phyloP scores from a whole-genome alignment of 2,888 invertebrate species.

The Adineta ricciae region DNA sequence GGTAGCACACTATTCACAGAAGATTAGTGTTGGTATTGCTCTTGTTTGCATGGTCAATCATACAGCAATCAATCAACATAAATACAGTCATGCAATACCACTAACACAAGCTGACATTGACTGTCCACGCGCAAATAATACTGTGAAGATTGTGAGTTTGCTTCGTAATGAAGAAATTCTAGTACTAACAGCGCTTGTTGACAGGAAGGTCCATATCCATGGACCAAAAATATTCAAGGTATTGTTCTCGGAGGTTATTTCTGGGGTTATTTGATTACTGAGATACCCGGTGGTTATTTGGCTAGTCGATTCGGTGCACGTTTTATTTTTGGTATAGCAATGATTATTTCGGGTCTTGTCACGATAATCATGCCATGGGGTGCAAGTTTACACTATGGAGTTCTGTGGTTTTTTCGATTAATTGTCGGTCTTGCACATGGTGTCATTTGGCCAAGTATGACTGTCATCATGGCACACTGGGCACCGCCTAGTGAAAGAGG shows the following conservation, averaged over 20 bases:
- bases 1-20: slow-evolving; percentile 25
- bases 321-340: slow-evolving; percentile 3
- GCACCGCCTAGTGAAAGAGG: slow-evolving; percentile 28
- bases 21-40: slow-evolving; percentile 32
- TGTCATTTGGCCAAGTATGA: slow-evolving; percentile 32
- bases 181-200: neutral
- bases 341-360: slow-evolving; percentile 22
- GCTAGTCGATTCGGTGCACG: slow-evolving; percentile 26
- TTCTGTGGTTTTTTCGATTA: slow-evolving; percentile 23
- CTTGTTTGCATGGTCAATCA: slow-evolving; percentile 35
- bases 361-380: slow-evolving; percentile 28
- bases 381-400: slow-evolving; percentile 23
- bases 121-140: neutral
- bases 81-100: neutral
- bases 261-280: slow-evolving; percentile 33
- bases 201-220: slow-evolving; percentile 30
- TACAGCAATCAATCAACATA: slow-evolving; percentile 11
- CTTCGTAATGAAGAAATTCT: neutral
- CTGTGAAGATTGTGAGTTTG: neutral
- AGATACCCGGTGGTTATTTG: slow-evolving; percentile 31
- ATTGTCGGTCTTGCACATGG: slow-evolving; percentile 29
- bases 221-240: slow-evolving; percentile 28
- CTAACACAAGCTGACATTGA: neutral
- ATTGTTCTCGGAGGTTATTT: slow-evolving; percentile 25
- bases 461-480: slow-evolving; percentile 29